Conservation (phyloP, 2,888 invertebrate genomes). For the Torymus auratus region DNA sequence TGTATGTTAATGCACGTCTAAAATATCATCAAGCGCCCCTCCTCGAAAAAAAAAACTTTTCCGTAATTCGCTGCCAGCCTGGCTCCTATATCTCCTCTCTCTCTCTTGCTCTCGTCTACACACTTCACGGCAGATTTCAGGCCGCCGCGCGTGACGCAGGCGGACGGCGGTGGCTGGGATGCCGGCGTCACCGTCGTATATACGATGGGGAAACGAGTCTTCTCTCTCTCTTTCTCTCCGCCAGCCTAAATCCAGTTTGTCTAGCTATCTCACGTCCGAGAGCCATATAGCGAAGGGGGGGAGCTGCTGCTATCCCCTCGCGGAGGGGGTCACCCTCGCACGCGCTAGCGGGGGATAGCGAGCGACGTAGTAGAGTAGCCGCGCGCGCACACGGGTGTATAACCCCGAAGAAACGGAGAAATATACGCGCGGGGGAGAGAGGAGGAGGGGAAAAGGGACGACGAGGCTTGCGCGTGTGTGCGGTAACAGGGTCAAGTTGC, state of each 20-base stretch:
- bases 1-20: too few species aligned
- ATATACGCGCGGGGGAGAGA: slow-evolving; percentile 11
- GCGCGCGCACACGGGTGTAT: background rate
- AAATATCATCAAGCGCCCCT: too few species aligned
- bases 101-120: background rate
- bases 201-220: background rate
- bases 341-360: too few species aligned
- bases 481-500: slow-evolving; percentile 66
- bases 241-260: slow-evolving; percentile 49
- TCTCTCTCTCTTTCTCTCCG: slow-evolving; percentile 8
- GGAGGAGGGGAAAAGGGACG: background rate
- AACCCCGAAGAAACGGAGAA: slow-evolving; percentile 30
- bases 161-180: too few species aligned
- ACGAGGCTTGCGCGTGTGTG: slow-evolving; percentile 48
- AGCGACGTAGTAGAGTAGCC: background rate
- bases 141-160: too few species aligned
- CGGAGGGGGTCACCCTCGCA: too few species aligned
- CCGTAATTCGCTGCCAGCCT: too few species aligned
- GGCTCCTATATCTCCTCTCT: background rate
- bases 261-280: slow-evolving; percentile 53
- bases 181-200: too few species aligned
- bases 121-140: background rate
- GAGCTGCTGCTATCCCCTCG: too few species aligned
- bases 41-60: too few species aligned
- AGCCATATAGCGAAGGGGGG: background rate